These are phyloP conservation scores for Thunnus albacares DNA, from an alignment of 2,797 vertebrate species.

Conservation along the genomic window DNA sequence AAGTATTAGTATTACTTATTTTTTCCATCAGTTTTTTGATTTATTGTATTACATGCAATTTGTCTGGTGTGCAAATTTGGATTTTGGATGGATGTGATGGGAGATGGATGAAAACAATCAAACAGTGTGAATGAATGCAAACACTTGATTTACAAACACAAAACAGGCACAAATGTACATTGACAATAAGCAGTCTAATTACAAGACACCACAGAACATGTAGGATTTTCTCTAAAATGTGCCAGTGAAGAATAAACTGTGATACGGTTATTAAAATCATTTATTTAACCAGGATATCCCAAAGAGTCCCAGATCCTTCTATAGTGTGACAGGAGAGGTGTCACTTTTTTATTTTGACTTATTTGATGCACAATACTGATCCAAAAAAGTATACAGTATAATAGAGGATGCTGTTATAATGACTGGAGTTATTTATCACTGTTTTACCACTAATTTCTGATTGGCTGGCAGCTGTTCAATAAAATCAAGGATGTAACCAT, in stretches of 20 bases:
- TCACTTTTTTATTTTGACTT: too few species aligned
- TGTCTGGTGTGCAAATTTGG: not conserved
- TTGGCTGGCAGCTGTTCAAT: not conserved
- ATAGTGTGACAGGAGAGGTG: too few species aligned
- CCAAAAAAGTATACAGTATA: too few species aligned
- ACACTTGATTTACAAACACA: constrained; percentile 48
- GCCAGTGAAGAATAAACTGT: constrained; percentile 14
- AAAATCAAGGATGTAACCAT: not conserved
- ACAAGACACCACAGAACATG: constrained; percentile 47
- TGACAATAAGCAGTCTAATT: constrained; percentile 32
- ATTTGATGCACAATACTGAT: too few species aligned
- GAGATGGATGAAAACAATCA: constrained; percentile 20
- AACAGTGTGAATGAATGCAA: constrained; percentile 23
- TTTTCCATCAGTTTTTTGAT: not conserved
- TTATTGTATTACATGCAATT: not conserved
- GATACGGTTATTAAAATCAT: not conserved
- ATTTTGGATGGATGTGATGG: not conserved
- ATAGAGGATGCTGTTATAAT: too few species aligned
- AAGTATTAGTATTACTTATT: not conserved
- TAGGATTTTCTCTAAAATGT: constrained; percentile 64
- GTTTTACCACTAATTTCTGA: not conserved
- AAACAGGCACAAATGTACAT: constrained; percentile 36
- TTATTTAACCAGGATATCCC: too few species aligned
- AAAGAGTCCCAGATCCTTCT: too few species aligned
- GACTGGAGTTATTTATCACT: too few species aligned